These are phyloP conservation scores for Toxostoma redivivum DNA, from an alignment of 2,113 vertebrate genomes.

Conservation along the genomic window DNA sequence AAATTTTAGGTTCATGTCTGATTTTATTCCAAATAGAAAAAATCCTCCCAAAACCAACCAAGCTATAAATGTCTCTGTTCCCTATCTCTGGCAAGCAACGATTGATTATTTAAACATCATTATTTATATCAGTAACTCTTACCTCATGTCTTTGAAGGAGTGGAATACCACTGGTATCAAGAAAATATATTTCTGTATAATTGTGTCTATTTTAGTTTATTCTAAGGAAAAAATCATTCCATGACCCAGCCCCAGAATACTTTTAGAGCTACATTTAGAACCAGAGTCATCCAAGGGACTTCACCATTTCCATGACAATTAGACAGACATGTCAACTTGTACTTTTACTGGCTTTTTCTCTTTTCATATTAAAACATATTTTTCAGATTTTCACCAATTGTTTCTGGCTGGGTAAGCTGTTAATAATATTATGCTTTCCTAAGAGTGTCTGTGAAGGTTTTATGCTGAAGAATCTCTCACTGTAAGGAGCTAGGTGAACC, in stretches of 20 bases:
- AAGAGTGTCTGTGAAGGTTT: background rate
- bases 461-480: background rate
- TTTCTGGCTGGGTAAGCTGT: background rate
- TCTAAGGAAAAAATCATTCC: background rate
- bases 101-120: background rate
- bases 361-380: background rate
- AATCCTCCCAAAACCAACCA: background rate
- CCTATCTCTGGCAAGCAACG: background rate
- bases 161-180: background rate
- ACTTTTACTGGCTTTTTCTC: background rate
- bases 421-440: background rate
- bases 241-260: background rate
- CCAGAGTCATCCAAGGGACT: background rate
- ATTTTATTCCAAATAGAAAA: background rate
- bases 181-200: background rate
- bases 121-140: background rate
- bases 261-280: background rate
- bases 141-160: background rate
- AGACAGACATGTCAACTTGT: background rate
- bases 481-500: background rate
- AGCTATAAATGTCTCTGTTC: background rate
- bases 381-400: background rate
- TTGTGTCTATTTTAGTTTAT: background rate
- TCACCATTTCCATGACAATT: background rate
- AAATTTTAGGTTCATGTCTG: background rate